Conservation (phyloP, 2,888 invertebrate species). For the Oscheius myriophilus region DNA sequence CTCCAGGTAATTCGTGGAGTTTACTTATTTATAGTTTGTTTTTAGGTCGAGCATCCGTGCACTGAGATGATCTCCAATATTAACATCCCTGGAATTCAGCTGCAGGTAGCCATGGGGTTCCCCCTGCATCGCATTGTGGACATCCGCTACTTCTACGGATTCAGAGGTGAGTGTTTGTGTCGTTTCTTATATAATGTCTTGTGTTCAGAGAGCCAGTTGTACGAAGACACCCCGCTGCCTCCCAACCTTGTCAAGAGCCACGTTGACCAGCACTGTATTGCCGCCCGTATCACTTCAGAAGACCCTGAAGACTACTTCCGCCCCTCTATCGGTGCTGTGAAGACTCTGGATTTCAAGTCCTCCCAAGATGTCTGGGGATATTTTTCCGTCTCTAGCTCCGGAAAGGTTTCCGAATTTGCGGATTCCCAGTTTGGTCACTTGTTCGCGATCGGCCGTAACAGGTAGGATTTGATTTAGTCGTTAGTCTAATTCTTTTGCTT, state of each 20-base stretch:
- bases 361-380: conserved; percentile 99
- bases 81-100: conserved; percentile 95
- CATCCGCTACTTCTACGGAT: conserved; percentile 88
- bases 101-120: conserved; percentile 97
- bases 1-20: conserved; percentile 77
- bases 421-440: conserved; percentile 99
- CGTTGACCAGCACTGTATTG: conserved; percentile 90
- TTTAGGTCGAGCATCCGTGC: conserved; percentile 94
- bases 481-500: conserved; percentile 11
- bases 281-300: conserved; percentile 95
- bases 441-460: conserved; percentile 98
- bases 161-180: conserved; percentile 9
- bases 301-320: conserved; percentile 61
- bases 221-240: conserved; percentile 48
- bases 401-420: conserved; percentile 97
- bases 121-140: conserved; percentile 94
- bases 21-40: neutral
- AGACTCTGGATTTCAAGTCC: conserved; percentile 96
- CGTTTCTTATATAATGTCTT: neutral
- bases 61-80: conserved; percentile 99
- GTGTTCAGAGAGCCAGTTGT: conserved; percentile 18
- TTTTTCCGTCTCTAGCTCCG: conserved; percentile 96
- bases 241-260: conserved; percentile 57
- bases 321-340: conserved; percentile 76
- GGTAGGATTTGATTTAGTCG: conserved; percentile 75